These are phyloP conservation scores for Linnaemya vulpina DNA, from an alignment of 2,888 invertebrate genomes.

Conservation along the genomic window DNA sequence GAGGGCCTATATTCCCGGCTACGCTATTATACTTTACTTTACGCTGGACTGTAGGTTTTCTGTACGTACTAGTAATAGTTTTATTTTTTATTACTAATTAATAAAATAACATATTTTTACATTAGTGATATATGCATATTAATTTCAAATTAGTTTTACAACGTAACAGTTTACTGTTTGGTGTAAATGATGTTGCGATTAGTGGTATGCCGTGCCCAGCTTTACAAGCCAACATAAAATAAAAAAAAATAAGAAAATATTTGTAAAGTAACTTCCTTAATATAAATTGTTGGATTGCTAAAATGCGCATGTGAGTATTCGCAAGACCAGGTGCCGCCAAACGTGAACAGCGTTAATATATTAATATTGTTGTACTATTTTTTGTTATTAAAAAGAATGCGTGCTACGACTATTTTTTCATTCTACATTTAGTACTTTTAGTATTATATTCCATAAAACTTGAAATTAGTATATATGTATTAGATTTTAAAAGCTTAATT, in stretches of 20 bases:
- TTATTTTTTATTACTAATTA: too few relatives aligned
- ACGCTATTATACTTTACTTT: too few relatives aligned
- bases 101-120: too few relatives aligned
- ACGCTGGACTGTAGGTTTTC: too few relatives aligned
- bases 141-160: background rate
- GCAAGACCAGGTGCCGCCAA: background rate
- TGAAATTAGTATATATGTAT: background rate
- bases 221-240: too few relatives aligned
- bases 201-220: too few relatives aligned
- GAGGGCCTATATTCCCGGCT: too few relatives aligned
- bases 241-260: too few relatives aligned
- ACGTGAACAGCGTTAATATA: background rate
- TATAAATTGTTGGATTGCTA: background rate
- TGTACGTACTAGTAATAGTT: too few relatives aligned
- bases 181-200: background rate
- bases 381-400: slow-evolving; percentile 55
- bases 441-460: slow-evolving; percentile 48
- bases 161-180: background rate
- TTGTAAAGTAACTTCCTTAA: too few relatives aligned
- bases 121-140: background rate
- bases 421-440: slow-evolving; percentile 31
- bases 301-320: background rate
- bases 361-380: background rate
- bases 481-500: slow-evolving; percentile 54
- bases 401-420: slow-evolving; percentile 63